Evolutionary conservation across 2,797 vertebrate genomes (phyloP), one percentile per base, ranked within the genome.

Genomic region (Gymnoscopelus braueri): DNA sequence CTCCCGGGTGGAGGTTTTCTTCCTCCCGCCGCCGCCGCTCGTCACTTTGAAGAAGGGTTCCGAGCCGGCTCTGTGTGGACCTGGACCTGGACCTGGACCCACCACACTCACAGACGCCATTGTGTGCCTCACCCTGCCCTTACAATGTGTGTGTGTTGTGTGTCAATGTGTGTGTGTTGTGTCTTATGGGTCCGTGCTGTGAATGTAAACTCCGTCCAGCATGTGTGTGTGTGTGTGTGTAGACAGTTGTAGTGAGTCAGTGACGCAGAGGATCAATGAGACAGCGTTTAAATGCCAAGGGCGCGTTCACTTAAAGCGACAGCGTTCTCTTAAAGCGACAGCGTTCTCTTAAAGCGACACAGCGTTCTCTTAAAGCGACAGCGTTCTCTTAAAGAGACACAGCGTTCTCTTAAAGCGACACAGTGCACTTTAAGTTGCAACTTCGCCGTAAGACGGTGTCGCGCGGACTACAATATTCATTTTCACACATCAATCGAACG

Each of bases 81-180:
- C 91, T 58, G 82, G 90, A 75, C 78, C 88, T 44, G 90, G 93
- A 83, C 90, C 93, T 84, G 91, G 95, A 67, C 92, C 89, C 63
- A 93, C 88, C 56, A 94, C 77, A 52, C 92, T 89, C 53, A 76
- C 87, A 6, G 92, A 93, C 75, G 94, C 93, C 94, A 95, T 95
- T 62, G 60, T 83, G 15, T 39, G 35, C 23, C 63, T 19, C 12
- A 3, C 14, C 5, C 8, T 19, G 44, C 39, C 19, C 14, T 56
- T 13, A 19, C 12, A 15, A 11, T 4, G 3, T 23, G 53, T 3
- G 62, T 51, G 32, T 51, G n/a, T 24, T 15, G 49, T 19, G 50
- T 15, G 50, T 67, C 29, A 5, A 15, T 32, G 66, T 19, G 83
- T 77, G 78, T 79, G 67, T 68, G 74, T 50, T 9, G 8, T 50